Evolutionary conservation across 2,888 invertebrate genomes (phyloP).

Genomic region (Tenthredo mesomela): DNA sequence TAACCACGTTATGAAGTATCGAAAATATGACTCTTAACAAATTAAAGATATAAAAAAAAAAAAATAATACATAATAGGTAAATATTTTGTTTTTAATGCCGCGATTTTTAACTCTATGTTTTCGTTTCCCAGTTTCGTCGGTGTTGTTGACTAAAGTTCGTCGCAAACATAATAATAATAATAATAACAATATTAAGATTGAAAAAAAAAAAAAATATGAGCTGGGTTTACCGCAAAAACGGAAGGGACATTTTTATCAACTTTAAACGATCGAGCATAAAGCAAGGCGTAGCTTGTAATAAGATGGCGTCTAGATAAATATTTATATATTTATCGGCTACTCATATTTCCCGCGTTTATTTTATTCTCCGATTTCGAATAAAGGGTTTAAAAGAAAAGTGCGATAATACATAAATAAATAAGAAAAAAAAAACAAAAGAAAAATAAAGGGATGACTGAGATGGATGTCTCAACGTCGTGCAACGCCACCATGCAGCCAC

Average conservation of each 20-base stretch:
- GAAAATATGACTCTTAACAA: neutral
- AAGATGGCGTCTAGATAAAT: constrained; percentile 42
- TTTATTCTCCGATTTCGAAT: neutral
- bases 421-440: neutral
- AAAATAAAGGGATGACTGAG: constrained; percentile 20
- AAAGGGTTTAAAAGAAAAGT: neutral
- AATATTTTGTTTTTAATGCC: constrained; percentile 17
- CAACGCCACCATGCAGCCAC: constrained; percentile 62
- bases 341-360: neutral
- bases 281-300: constrained; percentile 29
- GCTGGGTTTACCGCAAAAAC: constrained; percentile 41
- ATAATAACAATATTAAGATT: neutral
- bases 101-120: neutral
- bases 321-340: neutral
- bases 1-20: neutral
- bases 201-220: too few relatives aligned
- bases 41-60: neutral
- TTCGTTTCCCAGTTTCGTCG: neutral
- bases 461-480: constrained; percentile 36
- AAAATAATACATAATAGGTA: too few relatives aligned
- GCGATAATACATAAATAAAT: neutral
- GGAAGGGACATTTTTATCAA: constrained; percentile 43
- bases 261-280: neutral
- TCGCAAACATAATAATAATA: neutral
- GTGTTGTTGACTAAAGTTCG: constrained; percentile 17